Evolutionary conservation across 2,113 vertebrate species (phyloP), one percentile per base, ranked within the genome.

Genomic region (Prinia subflava): DNA sequence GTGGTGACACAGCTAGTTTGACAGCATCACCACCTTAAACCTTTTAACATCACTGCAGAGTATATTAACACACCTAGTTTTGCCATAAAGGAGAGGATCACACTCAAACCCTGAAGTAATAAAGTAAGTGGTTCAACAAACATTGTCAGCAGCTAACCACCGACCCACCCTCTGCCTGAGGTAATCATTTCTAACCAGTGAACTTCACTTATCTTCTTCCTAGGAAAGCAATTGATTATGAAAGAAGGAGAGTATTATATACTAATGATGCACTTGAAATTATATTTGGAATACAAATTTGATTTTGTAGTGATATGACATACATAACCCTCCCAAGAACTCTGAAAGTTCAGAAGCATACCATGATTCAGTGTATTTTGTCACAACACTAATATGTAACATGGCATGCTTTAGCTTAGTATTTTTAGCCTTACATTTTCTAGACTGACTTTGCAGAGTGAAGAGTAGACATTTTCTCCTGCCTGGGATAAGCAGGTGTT

Each of bases 1-100:
- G 76, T 94, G 68, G 59, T 95, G 90, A 94, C 71, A 83, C 68
- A 91, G 75, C 71, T 79, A 63, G 75, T 92, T 92, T 95, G 82
- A 88, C 75, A 85, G 24, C 64, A 81, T 74, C 67, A 65, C 59
- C 22, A 21, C 64, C 93, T 83, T 49, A 95, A 77, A 39, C 52
- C 78, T 94, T 90, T 93, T 88, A 94, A 93, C 68, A 44, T 57
- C 75, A 77, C 85, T 83, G 39, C 75, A 83, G 68, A 73, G 28
- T 92, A 37, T 49, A 77, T 94, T 91, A 92, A 67, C 59, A 63
- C 44, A 94, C 35, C 25, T 41, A 60, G 60, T 35, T 79, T 90
- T 90, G 35, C 60, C 20, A 5, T 63, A 77, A 90, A 86, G n/a
- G 37, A 83, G 37, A 88, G 17, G n/a, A 83, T 96, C 85, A 68